A percentile compares a stretch with the other conserved stretches of the same genome.
phyloP scores from a whole-genome alignment of 2,113 vertebrate genomes.

The Menura novaehollandiae region DNA sequence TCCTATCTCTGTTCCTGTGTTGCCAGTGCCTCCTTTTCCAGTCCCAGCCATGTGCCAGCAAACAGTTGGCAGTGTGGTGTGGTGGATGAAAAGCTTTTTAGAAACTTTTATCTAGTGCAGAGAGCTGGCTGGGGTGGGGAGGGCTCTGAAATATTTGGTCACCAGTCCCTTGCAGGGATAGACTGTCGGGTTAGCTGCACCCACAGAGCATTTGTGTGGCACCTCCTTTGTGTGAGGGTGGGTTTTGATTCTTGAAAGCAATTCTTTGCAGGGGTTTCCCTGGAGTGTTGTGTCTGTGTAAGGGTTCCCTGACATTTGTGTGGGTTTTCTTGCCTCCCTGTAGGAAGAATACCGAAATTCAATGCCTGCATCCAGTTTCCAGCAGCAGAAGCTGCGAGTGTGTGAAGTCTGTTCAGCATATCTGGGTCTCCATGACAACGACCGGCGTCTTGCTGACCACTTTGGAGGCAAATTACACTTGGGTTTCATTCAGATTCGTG shows the following conservation, averaged over 20 bases:
- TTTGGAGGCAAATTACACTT: conserved; percentile 97
- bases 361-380: conserved; percentile 98
- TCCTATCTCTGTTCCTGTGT: not conserved
- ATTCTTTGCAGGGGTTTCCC: not conserved
- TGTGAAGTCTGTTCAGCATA: conserved; percentile 98
- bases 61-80: not conserved
- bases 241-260: not conserved
- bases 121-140: accelerated
- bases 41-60: not conserved
- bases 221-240: not conserved
- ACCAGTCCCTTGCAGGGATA: not conserved
- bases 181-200: not conserved
- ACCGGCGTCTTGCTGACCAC: conserved; percentile 96
- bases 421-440: conserved; percentile 97
- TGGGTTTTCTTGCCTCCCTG: not conserved
- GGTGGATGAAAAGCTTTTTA: not conserved
- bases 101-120: not conserved
- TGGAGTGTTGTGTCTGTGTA: not conserved
- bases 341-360: conserved; percentile 98
- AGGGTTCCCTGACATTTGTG: not conserved
- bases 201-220: not conserved
- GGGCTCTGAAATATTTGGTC: not conserved
- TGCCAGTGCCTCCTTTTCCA: not conserved
- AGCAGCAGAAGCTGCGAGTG: conserved; percentile 96
- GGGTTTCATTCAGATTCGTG: conserved; percentile 97